Evolutionary conservation across 2,113 vertebrate genomes (phyloP), one percentile per base, ranked within the genome.

Genomic region (Nothobranchius kuhntae): DNA sequence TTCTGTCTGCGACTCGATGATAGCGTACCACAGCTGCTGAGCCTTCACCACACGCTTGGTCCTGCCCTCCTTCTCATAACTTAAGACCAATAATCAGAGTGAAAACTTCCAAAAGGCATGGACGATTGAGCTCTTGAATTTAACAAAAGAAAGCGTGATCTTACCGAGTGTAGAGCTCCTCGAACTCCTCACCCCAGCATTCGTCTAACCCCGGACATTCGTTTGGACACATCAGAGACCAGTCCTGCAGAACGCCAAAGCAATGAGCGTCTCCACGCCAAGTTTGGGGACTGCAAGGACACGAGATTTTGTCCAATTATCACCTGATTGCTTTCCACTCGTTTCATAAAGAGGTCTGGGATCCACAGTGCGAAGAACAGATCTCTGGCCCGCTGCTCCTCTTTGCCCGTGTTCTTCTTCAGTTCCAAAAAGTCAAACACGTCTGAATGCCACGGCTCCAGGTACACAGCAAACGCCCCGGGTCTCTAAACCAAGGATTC

Each of bases 381-480:
- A 82, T 99, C 98, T 42, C 98, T 92, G 17, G 98, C 98, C 63
- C 98, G 90, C 82, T 99, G 97, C 63, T 99, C 98, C 55, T 99
- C 98, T 61, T 99, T 99, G 17, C 98, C 98, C 0, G 97, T 98
- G 89, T 99, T 99, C 86, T 98, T 99, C 91, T 99, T 99, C 69
- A 99, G 81, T 78, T 99, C 98, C 40, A 99, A 90, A 69, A 99
- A 99, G 60, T 98, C 96, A 67, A 99, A 99, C 75, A 99, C 91
- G 73, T 99, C 98, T 30, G 89, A 87, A 62, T 99, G 98, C 98
- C 98, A 99, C 0, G 98, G 98, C 86, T 99, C 98, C 84, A 99
- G 81, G 76, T 99, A 99, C 90, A 99, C 95, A 71, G 98, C 97
- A 58, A 99, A 99, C 15, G 98, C 98, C 11, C 98, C 98, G 0